Base-by-base conservation (phyloP, 1,140 invertebrate species). In the Acromyrmex heyeri region DNA sequence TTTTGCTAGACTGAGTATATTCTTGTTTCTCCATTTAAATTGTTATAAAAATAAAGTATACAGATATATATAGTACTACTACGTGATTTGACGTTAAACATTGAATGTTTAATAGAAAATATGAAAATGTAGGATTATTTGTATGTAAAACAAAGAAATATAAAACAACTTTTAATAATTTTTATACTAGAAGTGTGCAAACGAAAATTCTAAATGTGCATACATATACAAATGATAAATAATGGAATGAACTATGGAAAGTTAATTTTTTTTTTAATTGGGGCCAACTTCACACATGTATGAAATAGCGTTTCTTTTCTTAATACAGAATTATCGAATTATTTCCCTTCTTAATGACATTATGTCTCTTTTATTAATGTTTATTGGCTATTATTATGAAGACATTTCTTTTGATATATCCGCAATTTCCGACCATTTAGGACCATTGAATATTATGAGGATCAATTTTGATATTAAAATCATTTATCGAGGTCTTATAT, bases 401-500 rank as follows among this genome's bases (percentile, higher is more conserved):
- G 3, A n/a, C 21, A 44, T 72, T 83, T 57, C 59, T 44, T 30
- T n/a, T 27, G 12, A 4, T 3, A 1, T 50, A 44, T 69, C 4
- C 14, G 38, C 38, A 30, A 50, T 12, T 73, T 59, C n/a, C n/a
- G n/a, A n/a, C n/a, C n/a, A n/a, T n/a, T n/a, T 50, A 61, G n/a
- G 14, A 14, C 5, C 2, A 48, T 12, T 62, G 24, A 50, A 50
- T 50, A 75, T 61, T 50, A 48, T 16, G 7, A 57, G 38, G 7
- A 21, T 75, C n/a, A 61, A 38, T 44, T 18, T 53, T 6, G 5
- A 61, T 61, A 85, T 69, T 30, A n/a, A 30, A 57, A 24, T 70
- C 5, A 48, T 27, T 85, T 0, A 85, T 86, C 76, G 38, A 85
- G 34, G 57, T 59, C 18, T 75, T 27, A 65, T 62, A 79, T 87